Conservation (phyloP, 1,140 invertebrate genomes). For the Drosophila orosa region DNA sequence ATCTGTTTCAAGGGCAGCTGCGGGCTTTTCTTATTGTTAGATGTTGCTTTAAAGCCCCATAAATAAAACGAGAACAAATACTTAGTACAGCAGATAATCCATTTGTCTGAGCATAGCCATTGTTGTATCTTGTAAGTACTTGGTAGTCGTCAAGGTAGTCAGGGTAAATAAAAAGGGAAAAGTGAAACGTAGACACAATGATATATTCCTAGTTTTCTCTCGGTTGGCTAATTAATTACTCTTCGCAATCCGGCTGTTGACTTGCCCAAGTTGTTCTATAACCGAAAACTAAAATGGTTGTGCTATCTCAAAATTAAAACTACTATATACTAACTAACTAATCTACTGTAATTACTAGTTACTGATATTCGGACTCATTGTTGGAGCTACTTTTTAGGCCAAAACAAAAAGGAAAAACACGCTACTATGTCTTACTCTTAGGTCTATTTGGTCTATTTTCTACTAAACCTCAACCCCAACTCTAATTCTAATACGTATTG, state of each 20-base stretch:
- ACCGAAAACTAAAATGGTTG: conserved; percentile 79
- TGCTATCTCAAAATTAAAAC: conserved; percentile 71
- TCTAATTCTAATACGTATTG: conserved; percentile 45
- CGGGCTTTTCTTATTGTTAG: conserved; percentile 43
- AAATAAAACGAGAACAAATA: conserved; percentile 23
- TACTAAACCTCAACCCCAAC: conserved; percentile 26
- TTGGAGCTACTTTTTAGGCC: conserved; percentile 62
- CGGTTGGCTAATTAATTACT: conserved; percentile 52
- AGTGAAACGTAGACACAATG: conserved; percentile 23
- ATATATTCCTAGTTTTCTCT: conserved; percentile 22
- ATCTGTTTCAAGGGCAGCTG: conserved; percentile 42
- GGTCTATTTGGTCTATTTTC: conserved; percentile 67
- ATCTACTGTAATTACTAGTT: conserved; percentile 4
- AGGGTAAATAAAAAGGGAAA: conserved; percentile 56
- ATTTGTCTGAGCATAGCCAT: conserved; percentile 38
- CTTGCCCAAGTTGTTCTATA: conserved; percentile 38
- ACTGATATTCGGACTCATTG: conserved; percentile 22
- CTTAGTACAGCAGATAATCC: conserved; percentile 47
- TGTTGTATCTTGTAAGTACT: conserved; percentile 64
- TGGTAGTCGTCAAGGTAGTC: conserved; percentile 59
- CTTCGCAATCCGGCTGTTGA: conserved; percentile 72
- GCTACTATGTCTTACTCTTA: conserved; percentile 58
- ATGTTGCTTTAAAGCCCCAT: conserved; percentile 44
- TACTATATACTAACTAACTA: conserved; percentile 36
- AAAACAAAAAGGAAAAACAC: conserved; percentile 2